These are phyloP conservation scores for human DNA, from an alignment of 2,113 vertebrate genomes.

Conservation along the genomic window GRCh38 chr1:202620501-202621000, in stretches of 20 bases:
- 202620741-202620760: neutral
- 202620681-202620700: neutral
- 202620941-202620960: neutral
- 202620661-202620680: neutral
- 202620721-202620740: neutral
- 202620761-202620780: neutral
- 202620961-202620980: neutral
- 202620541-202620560: neutral
- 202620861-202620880: neutral
- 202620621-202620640: neutral
- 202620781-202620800: fast-evolving
- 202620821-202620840: neutral
- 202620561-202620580: neutral
- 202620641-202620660: neutral
- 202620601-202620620: neutral
- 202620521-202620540: neutral
- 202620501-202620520: neutral
- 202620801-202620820: neutral
- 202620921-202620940: neutral
- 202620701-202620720: neutral
- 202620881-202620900: neutral
- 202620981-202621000: fast-evolving
- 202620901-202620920: neutral
- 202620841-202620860: neutral
- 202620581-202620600: neutral